Base-by-base conservation (phyloP, 2,113 vertebrate genomes). In the Steatornis caripensis region DNA sequence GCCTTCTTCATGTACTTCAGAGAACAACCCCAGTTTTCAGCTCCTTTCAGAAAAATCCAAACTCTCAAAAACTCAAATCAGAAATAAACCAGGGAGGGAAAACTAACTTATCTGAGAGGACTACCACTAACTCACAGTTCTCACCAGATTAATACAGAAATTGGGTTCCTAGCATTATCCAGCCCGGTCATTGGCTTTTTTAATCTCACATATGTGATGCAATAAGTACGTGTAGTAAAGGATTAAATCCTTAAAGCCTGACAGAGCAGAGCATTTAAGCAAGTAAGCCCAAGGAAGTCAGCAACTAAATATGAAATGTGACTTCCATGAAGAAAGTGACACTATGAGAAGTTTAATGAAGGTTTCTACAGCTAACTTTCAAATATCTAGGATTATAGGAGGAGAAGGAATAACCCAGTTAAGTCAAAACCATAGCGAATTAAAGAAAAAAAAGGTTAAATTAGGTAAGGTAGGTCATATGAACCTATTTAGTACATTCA, bases 241-340 rank as follows among this genome's bases (percentile, higher is more conserved):
- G 84, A 95, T 94, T 91, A 93, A 91, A 87, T 64, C 36, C 54
- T 92, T 94, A 91, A 96, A 92, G 22, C 82, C 75, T 77, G 71
- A 72, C 29, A 79, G 2, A 94, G 61, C 53, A 89, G 23, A 91
- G 66, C 62, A 83, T 49, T 91, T 83, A 90, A 93, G 62, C 62
- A 93, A 57, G 55, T 75, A 87, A 96, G 51, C 45, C 75, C n/a
- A 80, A 61, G 83, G 70, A 96, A 82, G 54, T 91, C 71, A 96
- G 57, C 49, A 91, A 79, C 84, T 89, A 96, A 93, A 89, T 57
- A 77, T 1, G 58, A 95, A 32, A 72, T 54, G 68, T 84, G 89
- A 94, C 70, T 93, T 90, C n/a, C 34, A 54, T 5, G 11, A 62
- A 85, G 68, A 61, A 60, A 91, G 58, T 37, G 53, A 82, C 14